Conservation (phyloP, 2,113 vertebrate genomes). For the Gallinago media region DNA sequence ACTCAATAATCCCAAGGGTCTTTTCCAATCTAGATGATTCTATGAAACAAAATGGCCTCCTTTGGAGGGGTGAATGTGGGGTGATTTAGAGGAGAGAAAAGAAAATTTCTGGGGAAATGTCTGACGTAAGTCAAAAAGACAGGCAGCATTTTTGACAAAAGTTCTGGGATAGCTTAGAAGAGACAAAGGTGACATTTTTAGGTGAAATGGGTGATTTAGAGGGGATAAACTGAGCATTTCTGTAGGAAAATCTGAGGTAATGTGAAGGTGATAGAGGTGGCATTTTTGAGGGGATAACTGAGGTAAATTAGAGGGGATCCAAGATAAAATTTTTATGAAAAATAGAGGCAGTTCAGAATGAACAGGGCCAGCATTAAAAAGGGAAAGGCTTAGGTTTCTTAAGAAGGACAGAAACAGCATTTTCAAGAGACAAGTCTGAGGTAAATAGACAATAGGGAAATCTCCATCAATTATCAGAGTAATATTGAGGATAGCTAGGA, state of each 20-base stretch:
- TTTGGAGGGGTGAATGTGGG: too few relatives aligned
- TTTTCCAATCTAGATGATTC: too few relatives aligned
- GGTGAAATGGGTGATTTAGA: not conserved
- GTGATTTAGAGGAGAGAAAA: not conserved
- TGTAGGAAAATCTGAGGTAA: not conserved
- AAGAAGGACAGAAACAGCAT: not conserved
- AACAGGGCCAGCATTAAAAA: too few relatives aligned
- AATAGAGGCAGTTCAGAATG: not conserved
- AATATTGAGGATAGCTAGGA: not conserved
- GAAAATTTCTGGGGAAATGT: not conserved
- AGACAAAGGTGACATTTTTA: not conserved
- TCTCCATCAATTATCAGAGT: too few relatives aligned
- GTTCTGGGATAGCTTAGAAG: not conserved
- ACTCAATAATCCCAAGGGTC: too few relatives aligned
- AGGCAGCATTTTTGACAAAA: not conserved
- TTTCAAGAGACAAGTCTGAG: accelerated
- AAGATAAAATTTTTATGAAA: not conserved
- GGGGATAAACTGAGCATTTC: accelerated
- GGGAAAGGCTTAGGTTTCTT: not conserved
- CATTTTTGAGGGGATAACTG: not conserved
- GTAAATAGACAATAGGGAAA: not conserved
- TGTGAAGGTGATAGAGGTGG: not conserved
- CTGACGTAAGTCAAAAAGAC: not conserved
- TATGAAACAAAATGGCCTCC: too few relatives aligned
- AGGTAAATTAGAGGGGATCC: too few relatives aligned